Conservation (phyloP, 1,140 invertebrate genomes). For the Drosophila sucinea region DNA sequence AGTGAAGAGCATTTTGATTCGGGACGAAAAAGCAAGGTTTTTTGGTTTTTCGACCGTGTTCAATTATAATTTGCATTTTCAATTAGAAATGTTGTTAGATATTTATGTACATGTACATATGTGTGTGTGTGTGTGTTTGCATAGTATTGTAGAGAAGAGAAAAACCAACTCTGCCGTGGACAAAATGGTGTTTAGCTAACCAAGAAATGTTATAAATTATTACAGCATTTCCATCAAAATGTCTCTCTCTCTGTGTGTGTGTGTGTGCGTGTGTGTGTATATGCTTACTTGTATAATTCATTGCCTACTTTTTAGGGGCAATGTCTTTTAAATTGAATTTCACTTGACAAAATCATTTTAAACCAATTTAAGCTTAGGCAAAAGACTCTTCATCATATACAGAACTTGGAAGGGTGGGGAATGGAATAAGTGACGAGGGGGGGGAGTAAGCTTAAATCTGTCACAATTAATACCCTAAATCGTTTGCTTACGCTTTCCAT, state of each 20-base stretch:
- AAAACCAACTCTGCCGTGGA: background rate
- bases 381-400: slow-evolving; percentile 14
- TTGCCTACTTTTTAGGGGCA: slow-evolving; percentile 21
- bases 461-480: slow-evolving; percentile 71
- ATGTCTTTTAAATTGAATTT: slow-evolving; percentile 34
- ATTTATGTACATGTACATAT: background rate
- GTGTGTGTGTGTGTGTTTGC: background rate
- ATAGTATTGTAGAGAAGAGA: background rate
- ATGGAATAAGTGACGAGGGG: background rate
- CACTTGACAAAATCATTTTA: slow-evolving; percentile 10
- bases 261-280: slow-evolving; percentile 20
- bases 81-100: slow-evolving; percentile 39
- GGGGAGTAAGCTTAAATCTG: slow-evolving; percentile 60
- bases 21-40: background rate
- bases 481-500: slow-evolving; percentile 29
- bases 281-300: slow-evolving; percentile 17
- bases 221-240: background rate
- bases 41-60: slow-evolving; percentile 31
- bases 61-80: slow-evolving; percentile 58
- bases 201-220: slow-evolving; percentile 10
- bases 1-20: background rate
- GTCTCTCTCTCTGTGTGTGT: background rate
- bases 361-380: slow-evolving; percentile 36
- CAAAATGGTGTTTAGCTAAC: slow-evolving; percentile 6
- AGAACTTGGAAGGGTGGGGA: slow-evolving; percentile 13